Evolutionary conservation across 2,888 invertebrate genomes (phyloP).

Genomic region (Frankliniella fusca): DNA sequence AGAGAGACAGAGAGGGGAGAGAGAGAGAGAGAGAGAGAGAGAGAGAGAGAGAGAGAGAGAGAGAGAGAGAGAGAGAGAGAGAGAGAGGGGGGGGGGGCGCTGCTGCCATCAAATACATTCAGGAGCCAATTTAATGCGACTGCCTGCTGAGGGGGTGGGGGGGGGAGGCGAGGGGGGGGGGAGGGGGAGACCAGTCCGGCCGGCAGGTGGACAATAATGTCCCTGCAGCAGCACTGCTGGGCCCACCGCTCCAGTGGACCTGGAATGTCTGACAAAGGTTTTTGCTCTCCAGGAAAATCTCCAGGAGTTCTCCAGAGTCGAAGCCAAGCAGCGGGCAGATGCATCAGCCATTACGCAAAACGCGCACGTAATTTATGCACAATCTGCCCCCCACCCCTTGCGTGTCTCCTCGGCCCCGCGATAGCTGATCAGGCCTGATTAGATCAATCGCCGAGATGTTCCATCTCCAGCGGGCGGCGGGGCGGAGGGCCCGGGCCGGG

Average conservation of each 20-base stretch:
- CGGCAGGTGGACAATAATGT: constrained; percentile 2
- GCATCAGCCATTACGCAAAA: too few species aligned
- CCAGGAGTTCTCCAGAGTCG: too few species aligned
- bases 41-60: too few species aligned
- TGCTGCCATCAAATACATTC: constrained; percentile 11
- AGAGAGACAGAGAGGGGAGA: background rate
- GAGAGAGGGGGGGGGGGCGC: background rate
- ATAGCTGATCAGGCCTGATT: too few species aligned
- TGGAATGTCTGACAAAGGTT: background rate
- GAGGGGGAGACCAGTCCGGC: background rate
- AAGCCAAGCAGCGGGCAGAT: too few species aligned
- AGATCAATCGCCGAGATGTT: too few species aligned
- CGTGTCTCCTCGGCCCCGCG: too few species aligned
- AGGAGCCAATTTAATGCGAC: constrained; percentile 12
- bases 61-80: background rate
- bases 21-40: background rate
- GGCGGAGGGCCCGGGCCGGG: too few species aligned
- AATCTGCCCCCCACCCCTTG: too few species aligned
- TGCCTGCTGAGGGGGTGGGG: background rate
- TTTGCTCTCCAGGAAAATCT: too few species aligned
- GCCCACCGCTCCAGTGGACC: background rate
- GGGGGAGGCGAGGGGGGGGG: background rate
- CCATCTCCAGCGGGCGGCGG: too few species aligned
- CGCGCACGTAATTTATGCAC: too few species aligned
- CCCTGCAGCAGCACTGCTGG: background rate